These are phyloP conservation scores for Callocephalon fimbriatum DNA, from an alignment of 2,113 vertebrate genomes.

Conservation along the genomic window DNA sequence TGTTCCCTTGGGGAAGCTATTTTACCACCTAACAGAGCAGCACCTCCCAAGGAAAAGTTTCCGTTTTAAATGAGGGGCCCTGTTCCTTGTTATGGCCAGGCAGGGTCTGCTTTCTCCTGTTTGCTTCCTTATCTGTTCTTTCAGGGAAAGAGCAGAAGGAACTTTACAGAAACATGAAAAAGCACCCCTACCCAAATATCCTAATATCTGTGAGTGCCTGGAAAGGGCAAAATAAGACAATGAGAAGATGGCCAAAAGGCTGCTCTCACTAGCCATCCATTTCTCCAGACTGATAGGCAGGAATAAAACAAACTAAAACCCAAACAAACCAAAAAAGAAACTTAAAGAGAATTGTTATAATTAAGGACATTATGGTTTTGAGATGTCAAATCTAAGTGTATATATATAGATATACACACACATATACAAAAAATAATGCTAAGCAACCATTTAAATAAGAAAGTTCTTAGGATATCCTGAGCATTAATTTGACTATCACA, in stretches of 20 bases:
- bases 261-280: not conserved
- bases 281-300: not conserved
- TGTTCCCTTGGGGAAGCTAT: not conserved
- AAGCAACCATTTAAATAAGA: not conserved
- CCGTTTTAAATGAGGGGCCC: not conserved
- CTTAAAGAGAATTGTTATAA: not conserved
- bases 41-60: not conserved
- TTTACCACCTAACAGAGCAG: not conserved
- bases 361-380: not conserved
- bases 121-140: not conserved
- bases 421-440: not conserved
- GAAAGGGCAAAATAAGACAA: not conserved
- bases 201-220: not conserved
- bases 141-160: not conserved
- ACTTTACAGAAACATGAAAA: not conserved
- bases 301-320: not conserved
- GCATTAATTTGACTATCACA: not conserved
- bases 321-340: not conserved
- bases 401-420: fast-evolving
- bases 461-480: not conserved
- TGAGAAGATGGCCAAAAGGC: not conserved
- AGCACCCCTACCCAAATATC: not conserved
- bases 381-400: not conserved
- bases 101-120: not conserved
- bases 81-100: not conserved